Evolutionary conservation across 2,113 vertebrate genomes (phyloP), one percentile per base, ranked within the genome.

Genomic region (Paraplagusia blochii): DNA sequence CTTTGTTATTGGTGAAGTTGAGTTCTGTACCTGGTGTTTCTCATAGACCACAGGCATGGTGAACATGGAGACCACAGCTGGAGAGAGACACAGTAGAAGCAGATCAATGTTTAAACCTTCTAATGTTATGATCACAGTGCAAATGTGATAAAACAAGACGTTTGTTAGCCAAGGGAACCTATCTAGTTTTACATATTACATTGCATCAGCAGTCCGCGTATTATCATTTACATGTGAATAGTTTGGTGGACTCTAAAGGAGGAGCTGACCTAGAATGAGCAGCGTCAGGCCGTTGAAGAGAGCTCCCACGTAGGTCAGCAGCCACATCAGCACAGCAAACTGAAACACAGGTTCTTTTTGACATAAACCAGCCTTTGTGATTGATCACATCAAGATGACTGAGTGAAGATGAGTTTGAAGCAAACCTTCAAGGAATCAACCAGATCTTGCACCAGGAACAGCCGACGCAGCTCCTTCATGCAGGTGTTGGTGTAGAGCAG

Each of bases 311-410:
- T 99, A 98, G 58, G 97, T 99, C 91, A 98, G 91, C 76, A 99
- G 91, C 97, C 97, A 99, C 95, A 99, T 98, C 89, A 99, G 90
- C 72, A 99, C 96, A 82, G 96, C 95, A 88, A 99, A 99, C 97
- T 99, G 54, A 76, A 92, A 84, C 33, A 35, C 8, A 39, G 3
- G 34, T 1, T 17, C 53, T 45, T 54, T 1, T 10, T 38, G 12
- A 6, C 12, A n/a, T n/a, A 22, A 10, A 18, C 11, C 33, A 39
- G 16, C 13, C 14, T 33, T 4, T 52, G 36, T 19, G 35, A 49
- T 50, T 5, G 13, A 15, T 42, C 11, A 42, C 40, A 42, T 5
- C 42, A 14, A 15, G n/a, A 14, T 43, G 12, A 8, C 5, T 9
- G 15, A 19, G 13, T 4, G 12, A 10, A 17, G 8, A 12, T 42